Evolutionary conservation across 2,113 vertebrate species (phyloP).

Genomic region (Ceratotherium simum): DNA sequence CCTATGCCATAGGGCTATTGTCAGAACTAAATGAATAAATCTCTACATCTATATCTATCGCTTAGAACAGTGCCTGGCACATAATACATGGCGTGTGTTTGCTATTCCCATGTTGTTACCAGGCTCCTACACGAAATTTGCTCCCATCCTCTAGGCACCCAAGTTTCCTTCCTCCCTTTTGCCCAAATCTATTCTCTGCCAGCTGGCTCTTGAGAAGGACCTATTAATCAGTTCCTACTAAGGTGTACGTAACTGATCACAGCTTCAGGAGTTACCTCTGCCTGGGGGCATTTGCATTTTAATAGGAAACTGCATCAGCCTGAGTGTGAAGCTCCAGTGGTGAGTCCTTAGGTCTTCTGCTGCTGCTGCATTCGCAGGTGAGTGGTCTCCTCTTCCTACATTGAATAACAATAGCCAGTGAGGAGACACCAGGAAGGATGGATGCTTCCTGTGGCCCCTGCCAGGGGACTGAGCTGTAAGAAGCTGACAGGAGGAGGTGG

Average conservation of each 20-base stretch:
- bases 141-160: background rate
- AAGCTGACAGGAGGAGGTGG: background rate
- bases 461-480: background rate
- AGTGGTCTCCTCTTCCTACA: background rate
- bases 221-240: background rate
- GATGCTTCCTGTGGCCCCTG: background rate
- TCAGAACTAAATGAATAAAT: background rate
- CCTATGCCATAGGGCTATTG: accelerated
- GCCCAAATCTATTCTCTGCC: background rate
- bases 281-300: background rate
- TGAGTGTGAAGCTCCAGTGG: background rate
- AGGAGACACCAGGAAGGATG: background rate
- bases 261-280: background rate
- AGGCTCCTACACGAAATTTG: background rate
- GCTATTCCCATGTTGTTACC: background rate
- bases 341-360: background rate
- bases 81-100: accelerated
- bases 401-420: background rate
- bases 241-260: accelerated
- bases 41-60: background rate
- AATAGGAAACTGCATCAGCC: background rate
- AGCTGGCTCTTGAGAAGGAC: background rate
- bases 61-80: background rate
- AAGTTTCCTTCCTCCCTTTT: background rate
- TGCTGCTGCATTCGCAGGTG: background rate